Evolutionary conservation across 2,797 vertebrate genomes (phyloP).

Genomic region (Microcaecilia unicolor): DNA sequence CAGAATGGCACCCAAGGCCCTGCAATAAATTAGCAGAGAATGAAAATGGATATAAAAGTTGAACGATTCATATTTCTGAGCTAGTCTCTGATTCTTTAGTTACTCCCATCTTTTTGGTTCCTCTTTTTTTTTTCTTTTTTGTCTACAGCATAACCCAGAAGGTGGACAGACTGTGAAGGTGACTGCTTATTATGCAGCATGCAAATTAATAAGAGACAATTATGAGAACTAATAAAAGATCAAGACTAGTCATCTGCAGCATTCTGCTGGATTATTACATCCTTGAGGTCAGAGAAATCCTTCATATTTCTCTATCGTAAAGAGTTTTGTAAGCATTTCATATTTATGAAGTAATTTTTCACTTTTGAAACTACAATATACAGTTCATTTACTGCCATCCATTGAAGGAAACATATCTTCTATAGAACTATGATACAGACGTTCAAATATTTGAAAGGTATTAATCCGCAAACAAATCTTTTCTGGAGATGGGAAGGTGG

Average conservation of each 20-base stretch:
- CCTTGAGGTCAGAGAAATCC: constrained; percentile 32
- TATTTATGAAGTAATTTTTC: too few relatives aligned
- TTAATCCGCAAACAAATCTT: too few relatives aligned
- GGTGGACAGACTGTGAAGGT: constrained; percentile 90
- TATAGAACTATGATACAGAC: too few relatives aligned
- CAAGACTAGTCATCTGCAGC: constrained; percentile 24
- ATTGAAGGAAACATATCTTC: too few relatives aligned
- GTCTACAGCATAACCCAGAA: constrained; percentile 78
- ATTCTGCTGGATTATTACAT: constrained; percentile 22
- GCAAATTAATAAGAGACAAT: constrained; percentile 41
- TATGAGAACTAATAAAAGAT: constrained; percentile 42
- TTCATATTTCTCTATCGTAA: constrained; percentile 17
- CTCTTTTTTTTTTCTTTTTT: constrained; percentile 36
- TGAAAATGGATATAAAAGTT: constrained; percentile 55
- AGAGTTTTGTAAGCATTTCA: too few relatives aligned
- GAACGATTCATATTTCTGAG: constrained; percentile 51
- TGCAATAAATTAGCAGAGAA: constrained; percentile 24
- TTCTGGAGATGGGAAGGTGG: too few relatives aligned
- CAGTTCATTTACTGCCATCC: too few relatives aligned
- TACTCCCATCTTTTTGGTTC: constrained; percentile 30
- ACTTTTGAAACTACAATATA: too few relatives aligned
- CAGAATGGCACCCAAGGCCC: constrained; percentile 16
- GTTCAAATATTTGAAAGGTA: too few relatives aligned
- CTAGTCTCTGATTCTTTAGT: constrained; percentile 41
- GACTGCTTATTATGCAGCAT: constrained; percentile 62